Evolutionary conservation across 2,113 vertebrate genomes (phyloP).

Genomic region (Nothobranchius furzeri): DNA sequence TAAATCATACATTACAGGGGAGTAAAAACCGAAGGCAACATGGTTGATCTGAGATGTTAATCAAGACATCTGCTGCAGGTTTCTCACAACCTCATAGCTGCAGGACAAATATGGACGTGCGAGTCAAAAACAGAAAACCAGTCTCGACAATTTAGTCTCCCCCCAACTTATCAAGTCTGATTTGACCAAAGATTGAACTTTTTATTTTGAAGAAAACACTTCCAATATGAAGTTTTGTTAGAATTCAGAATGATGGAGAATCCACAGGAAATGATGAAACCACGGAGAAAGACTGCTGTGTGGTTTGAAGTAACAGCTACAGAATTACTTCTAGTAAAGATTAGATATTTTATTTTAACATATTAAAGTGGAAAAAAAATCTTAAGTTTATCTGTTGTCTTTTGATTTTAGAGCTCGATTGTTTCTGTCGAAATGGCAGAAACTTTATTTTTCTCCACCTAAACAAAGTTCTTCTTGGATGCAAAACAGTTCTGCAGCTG

Average conservation of each 20-base stretch:
- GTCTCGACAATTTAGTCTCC: not conserved
- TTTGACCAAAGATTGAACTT: constrained; percentile 14
- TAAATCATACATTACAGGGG: constrained; percentile 66
- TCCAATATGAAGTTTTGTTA: not conserved
- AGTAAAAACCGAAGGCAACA: constrained; percentile 23
- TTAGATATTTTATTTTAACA: not conserved
- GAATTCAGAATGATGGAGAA: not conserved
- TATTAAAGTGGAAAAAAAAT: not conserved
- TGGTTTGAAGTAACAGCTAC: not conserved
- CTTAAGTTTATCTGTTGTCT: not conserved
- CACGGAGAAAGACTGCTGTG: not conserved
- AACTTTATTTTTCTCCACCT: not conserved
- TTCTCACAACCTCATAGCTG: constrained; percentile 15
- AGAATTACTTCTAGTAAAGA: not conserved
- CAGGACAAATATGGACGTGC: constrained; percentile 7
- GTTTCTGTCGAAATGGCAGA: not conserved
- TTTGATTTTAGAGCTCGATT: not conserved
- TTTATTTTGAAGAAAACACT: not conserved
- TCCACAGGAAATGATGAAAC: not conserved
- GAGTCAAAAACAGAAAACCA: not conserved
- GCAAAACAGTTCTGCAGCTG: too few relatives aligned
- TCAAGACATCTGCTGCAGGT: constrained; percentile 17
- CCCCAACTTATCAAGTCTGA: not conserved
- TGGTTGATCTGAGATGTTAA: constrained; percentile 27
- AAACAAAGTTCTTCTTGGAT: too few relatives aligned